Base-by-base conservation (phyloP, 2,113 vertebrate species). In the Narcine bancroftii region DNA sequence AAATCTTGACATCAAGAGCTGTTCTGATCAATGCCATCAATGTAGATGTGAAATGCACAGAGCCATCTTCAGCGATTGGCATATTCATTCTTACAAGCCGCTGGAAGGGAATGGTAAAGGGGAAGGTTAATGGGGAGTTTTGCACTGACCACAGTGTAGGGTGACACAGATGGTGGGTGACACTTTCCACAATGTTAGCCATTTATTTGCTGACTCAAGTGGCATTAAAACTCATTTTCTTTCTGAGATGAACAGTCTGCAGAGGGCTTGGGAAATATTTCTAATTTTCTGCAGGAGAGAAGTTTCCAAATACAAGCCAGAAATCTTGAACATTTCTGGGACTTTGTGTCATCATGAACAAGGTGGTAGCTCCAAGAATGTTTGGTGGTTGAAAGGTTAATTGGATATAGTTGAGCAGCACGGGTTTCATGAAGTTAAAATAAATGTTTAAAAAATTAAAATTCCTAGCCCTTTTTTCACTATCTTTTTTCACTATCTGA, bases 11-110 rank as follows among this genome's bases (percentile, higher is more conserved):
- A 93, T 99, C 97, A 94, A 99, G 95, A 0, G 98, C 98, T 0
- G 98, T 99, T 92, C 98, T 96, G 93, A 99, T 99, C 94, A 99
- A 95, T 65, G 97, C 98, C 98, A 98, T 98, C 93, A 99, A 95
- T 0, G 98, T 99, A 71, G 98, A 99, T 0, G 98, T 99, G 95
- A 99, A 99, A 95, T 98, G 98, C 26, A 99, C 98, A 0, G 97
- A 97, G 93, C 98, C 95, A 94, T 99, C 98, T 0, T 95, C 96
- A 0, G 97, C 99, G 92, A 99, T 99, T 1, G 98, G 98, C 98
- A 99, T 99, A 95, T 99, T 99, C 98, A 99, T 99, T 94, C 97
- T 95, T 92, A 99, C 98, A 92, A 99, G 95, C 92, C 98, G 97
- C 98, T 99, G 95, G 63, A 56, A 94, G 93, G 93, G 94, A 91